A percentile compares a stretch with the other conserved stretches of the same genome.
Conservation (phyloP, 2,113 vertebrate genomes). For the Otocyon megalotis region DNA sequence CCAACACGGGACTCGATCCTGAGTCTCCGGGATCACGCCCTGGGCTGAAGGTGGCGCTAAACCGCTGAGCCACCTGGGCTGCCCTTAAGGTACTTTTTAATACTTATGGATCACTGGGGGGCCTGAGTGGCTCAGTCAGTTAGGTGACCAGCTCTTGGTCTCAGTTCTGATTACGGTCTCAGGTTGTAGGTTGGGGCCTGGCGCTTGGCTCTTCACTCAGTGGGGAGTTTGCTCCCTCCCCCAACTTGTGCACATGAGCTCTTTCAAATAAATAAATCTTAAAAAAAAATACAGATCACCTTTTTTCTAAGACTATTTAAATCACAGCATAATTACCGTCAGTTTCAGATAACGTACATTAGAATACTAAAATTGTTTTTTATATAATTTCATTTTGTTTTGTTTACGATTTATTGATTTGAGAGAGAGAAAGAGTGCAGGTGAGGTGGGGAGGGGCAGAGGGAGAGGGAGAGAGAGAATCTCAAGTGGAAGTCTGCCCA, state of each 20-base stretch:
- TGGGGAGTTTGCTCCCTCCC: too few species aligned
- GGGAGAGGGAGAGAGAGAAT: neutral
- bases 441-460: neutral
- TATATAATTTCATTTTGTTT: neutral
- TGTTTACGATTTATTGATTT: neutral
- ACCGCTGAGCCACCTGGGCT: neutral
- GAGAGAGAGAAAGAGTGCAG: neutral
- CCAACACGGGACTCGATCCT: neutral
- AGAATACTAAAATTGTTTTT: neutral
- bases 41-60: neutral
- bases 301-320: constrained; percentile 10
- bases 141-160: too few species aligned
- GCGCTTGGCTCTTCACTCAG: too few species aligned
- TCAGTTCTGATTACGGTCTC: too few species aligned
- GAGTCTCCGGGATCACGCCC: neutral
- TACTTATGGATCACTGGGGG: too few species aligned
- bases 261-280: too few species aligned
- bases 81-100: neutral
- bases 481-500: neutral
- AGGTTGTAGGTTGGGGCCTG: too few species aligned
- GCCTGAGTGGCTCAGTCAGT: too few species aligned
- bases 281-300: too few species aligned
- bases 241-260: too few species aligned
- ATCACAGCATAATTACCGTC: neutral
- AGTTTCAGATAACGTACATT: neutral